These are phyloP conservation scores for Umimayanthus kanabou DNA, from an alignment of 92 coral and sea anemone species.

Conservation along the genomic window DNA sequence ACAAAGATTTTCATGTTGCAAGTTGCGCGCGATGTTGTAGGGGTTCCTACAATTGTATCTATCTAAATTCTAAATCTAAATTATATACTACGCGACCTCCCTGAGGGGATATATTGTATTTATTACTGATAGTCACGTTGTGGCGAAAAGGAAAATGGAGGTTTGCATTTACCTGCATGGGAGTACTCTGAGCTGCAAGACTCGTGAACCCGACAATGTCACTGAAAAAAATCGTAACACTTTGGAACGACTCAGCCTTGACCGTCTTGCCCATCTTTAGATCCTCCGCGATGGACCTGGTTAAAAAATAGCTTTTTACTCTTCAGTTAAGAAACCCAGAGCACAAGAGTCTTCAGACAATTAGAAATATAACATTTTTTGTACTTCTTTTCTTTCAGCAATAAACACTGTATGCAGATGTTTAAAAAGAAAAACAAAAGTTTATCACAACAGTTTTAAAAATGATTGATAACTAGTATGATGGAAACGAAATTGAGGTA, in stretches of 20 bases:
- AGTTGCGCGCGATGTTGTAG: neutral
- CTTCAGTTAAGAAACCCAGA: no score
- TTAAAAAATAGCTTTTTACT: neutral
- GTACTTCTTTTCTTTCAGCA: neutral
- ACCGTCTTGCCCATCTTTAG: conserved; percentile 73
- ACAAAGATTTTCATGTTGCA: neutral
- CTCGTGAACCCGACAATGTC: conserved; percentile 89
- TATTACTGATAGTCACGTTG: neutral
- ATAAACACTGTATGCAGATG: no score
- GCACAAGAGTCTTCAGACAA: neutral
- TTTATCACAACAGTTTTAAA: no score
- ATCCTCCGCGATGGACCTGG: conserved; percentile 82
- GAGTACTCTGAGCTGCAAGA: conserved; percentile 79
- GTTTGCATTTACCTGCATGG: conserved; percentile 58
- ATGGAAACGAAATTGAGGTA: no score
- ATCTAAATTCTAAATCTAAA: no score
- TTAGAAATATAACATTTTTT: neutral
- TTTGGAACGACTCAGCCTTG: conserved; percentile 75
- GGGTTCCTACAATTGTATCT: neutral
- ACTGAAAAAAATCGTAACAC: conserved; percentile 87
- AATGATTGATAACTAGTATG: no score
- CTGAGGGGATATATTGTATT: no score
- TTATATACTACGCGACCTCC: no score
- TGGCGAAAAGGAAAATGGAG: neutral
- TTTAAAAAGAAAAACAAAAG: no score